These are phyloP conservation scores for Pollenia labialis DNA, from an alignment of 2,888 invertebrate genomes.

Conservation along the genomic window DNA sequence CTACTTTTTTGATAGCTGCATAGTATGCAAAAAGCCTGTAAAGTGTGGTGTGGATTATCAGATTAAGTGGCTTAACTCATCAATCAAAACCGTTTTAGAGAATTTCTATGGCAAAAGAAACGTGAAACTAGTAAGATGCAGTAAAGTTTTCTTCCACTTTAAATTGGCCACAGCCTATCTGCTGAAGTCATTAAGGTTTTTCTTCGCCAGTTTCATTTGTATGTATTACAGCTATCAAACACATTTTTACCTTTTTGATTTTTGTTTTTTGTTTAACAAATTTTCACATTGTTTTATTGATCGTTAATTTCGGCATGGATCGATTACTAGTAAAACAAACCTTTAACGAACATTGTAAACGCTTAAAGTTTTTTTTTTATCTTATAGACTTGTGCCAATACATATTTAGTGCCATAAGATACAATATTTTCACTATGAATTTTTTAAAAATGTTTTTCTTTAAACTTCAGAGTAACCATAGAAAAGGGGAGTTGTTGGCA, in stretches of 20 bases:
- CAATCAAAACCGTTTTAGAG: too few relatives aligned
- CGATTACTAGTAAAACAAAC: conserved; percentile 51
- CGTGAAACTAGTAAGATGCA: too few relatives aligned
- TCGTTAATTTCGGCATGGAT: conserved; percentile 22
- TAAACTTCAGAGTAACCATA: not conserved
- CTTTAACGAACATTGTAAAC: conserved; percentile 38
- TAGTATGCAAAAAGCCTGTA: too few relatives aligned
- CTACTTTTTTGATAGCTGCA: too few relatives aligned
- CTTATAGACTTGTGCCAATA: conserved; percentile 62
- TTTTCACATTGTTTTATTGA: conserved; percentile 42
- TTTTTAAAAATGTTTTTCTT: not conserved
- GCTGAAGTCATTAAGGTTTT: not conserved
- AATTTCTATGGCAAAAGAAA: too few relatives aligned
- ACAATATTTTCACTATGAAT: conserved; percentile 6
- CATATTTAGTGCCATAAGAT: conserved; percentile 32
- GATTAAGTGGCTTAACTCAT: too few relatives aligned
- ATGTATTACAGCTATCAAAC: not conserved
- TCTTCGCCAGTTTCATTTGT: not conserved
- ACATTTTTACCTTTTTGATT: not conserved
- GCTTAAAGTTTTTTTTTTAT: conserved; percentile 36
- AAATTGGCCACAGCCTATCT: conserved; percentile 12
- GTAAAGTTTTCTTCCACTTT: not conserved
- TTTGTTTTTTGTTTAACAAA: too few relatives aligned
- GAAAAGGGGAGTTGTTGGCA: conserved; percentile 65
- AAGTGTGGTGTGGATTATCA: too few relatives aligned